Evolutionary conservation across 2,797 vertebrate species (phyloP).

Genomic region (Ceyx erithaca): DNA sequence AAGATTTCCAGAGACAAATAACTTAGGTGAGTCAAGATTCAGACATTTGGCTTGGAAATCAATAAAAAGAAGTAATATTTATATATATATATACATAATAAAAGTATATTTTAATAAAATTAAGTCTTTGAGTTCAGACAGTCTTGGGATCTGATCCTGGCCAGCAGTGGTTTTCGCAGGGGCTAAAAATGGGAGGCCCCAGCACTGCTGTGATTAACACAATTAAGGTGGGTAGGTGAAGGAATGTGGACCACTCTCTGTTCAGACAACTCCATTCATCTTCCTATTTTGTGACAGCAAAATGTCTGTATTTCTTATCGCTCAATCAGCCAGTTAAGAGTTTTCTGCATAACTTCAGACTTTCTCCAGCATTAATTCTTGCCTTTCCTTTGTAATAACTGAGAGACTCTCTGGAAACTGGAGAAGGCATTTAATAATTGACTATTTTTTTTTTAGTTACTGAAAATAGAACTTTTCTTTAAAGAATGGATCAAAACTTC

Average conservation of each 20-base stretch:
- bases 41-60: background rate
- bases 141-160: background rate
- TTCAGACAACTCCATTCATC: background rate
- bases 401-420: background rate
- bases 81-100: background rate
- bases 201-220: background rate
- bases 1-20: background rate
- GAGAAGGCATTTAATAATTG: constrained; percentile 21
- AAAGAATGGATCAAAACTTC: background rate
- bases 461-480: constrained; percentile 4
- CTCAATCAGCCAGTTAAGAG: background rate
- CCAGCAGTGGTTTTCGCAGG: background rate
- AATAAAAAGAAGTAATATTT: background rate
- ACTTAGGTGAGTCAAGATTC: background rate
- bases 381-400: background rate
- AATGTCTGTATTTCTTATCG: background rate
- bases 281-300: background rate
- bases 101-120: background rate
- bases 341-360: background rate
- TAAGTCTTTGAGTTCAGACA: background rate
- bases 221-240: background rate
- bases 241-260: background rate
- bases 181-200: background rate
- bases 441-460: background rate
- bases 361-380: background rate